Evolutionary conservation across 2,888 invertebrate genomes (phyloP).

Genomic region (Dryobotodes eremita): DNA sequence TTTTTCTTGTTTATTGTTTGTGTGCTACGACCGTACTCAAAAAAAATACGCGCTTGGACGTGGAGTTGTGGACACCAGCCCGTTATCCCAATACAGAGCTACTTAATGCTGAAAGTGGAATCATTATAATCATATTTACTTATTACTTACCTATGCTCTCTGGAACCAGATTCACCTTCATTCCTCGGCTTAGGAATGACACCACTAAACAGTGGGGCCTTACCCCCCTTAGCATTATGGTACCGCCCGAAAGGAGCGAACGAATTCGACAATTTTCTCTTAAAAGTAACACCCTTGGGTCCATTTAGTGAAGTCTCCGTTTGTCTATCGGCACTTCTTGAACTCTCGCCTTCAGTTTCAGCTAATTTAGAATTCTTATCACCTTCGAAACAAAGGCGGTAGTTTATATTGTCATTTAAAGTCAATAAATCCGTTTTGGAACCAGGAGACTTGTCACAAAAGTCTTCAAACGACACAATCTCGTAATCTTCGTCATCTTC

Average conservation of each 20-base stretch:
- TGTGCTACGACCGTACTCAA: no score
- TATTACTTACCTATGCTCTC: conserved; percentile 81
- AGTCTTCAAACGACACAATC: conserved; percentile 91
- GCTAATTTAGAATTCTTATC: conserved; percentile 79
- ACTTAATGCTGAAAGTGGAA: not conserved
- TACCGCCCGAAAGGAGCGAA: conserved; percentile 85
- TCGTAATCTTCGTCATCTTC: conserved; percentile 87
- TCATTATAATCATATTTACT: no score
- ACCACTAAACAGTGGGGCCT: conserved; percentile 82
- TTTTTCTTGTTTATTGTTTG: no score
- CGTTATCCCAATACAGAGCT: not conserved
- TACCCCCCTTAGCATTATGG: conserved; percentile 75
- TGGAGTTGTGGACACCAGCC: not conserved
- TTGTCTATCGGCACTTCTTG: conserved; percentile 78
- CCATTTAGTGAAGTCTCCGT: conserved; percentile 86
- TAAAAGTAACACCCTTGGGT: conserved; percentile 80
- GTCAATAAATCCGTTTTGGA: conserved; percentile 90
- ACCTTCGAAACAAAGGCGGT: conserved; percentile 87
- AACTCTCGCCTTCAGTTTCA: conserved; percentile 82
- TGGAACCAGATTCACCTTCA: conserved; percentile 78
- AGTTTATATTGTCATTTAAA: conserved; percentile 89
- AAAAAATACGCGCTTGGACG: no score
- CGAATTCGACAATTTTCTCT: conserved; percentile 79
- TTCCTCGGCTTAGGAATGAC: conserved; percentile 81
- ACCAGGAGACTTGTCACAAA: conserved; percentile 90